Evolutionary conservation across 53 echinoderm and acorn worm genomes (phyloP), one percentile per base, ranked within the genome.

Genomic region (Hippasteria phrygiana): DNA sequence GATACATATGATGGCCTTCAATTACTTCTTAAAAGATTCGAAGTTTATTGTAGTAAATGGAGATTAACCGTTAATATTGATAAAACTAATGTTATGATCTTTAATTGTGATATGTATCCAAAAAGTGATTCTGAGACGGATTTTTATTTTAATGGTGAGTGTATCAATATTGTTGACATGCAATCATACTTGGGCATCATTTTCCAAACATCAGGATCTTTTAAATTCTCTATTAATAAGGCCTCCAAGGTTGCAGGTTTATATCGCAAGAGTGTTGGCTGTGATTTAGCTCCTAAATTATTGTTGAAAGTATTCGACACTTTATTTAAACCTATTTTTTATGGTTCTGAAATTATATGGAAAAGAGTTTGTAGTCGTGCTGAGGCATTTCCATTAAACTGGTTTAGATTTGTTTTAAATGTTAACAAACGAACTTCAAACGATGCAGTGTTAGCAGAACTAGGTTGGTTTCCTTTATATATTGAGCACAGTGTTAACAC

Each of bases 371-470:
- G 29, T 75, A 34, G n/a, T 42, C 37, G 5, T 2, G 29, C 43
- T 83, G 83, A 83, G 46, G 8, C 47, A 13, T 29, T 83, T 55
- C 66, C 65, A 28, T 12, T 66, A 13, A 66, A 83, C 13, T 43
- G 65, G 32, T 83, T 43, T 43, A 83, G 66, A 67, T 65, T 41
- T 29, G 20, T 80, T 4, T 46, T 53, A 10, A 34, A 55, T 78
- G 83, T 83, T 1, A 73, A 74, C 16, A 73, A 20, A 74, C 54
- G 34, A 27, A 74, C 87, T 45, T 40, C 43, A 24, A 83, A 83
- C 16, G 69, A 66, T 83, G 83, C 46, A 31, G 83, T 67, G 16
- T 13, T 65, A 29, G 83, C n/a, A 27, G 83, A 66, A 83, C 33
- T 83, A 24, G 83, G 83, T 45, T 42, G 83, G 17, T 67, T 66